These are phyloP conservation scores for Phengaris arion DNA, from an alignment of 2,888 invertebrate genomes.

Conservation along the genomic window DNA sequence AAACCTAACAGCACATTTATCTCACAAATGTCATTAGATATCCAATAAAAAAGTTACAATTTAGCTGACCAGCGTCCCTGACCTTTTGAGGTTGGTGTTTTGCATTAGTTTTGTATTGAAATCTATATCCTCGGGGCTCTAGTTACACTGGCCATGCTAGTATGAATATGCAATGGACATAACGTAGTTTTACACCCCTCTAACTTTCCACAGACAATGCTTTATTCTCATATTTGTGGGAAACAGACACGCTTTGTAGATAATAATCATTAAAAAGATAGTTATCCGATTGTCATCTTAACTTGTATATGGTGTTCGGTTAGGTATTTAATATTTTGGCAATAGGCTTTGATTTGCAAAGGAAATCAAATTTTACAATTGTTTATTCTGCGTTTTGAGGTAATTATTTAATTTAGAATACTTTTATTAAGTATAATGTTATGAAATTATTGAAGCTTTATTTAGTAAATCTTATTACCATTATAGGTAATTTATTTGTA, in stretches of 20 bases:
- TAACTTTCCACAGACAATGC: conserved; percentile 63
- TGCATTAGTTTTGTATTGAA: conserved; percentile 6
- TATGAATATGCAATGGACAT: conserved; percentile 76
- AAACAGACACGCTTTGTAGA: background rate
- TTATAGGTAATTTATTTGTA: too few species aligned
- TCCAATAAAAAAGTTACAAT: conserved; percentile 13
- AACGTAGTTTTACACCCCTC: conserved; percentile 69
- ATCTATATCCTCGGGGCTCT: conserved; percentile 32
- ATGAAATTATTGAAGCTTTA: too few species aligned
- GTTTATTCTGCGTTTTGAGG: too few species aligned
- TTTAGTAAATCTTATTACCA: too few species aligned
- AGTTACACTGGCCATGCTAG: conserved; percentile 55
- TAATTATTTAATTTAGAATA: too few species aligned
- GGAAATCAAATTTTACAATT: background rate
- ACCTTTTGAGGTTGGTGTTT: background rate
- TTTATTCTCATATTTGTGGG: conserved; percentile 27
- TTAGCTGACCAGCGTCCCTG: background rate
- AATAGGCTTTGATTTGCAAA: background rate
- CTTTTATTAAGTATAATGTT: too few species aligned
- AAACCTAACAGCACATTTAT: conserved; percentile 6
- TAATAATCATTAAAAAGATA: conserved; percentile 5
- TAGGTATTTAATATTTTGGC: background rate
- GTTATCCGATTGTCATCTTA: background rate
- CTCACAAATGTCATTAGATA: background rate
- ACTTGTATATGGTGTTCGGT: background rate